A percentile compares a stretch with the other conserved stretches of the same genome.
These are phyloP conservation scores for Rhineura floridana DNA, from an alignment of 2,113 vertebrate species.

Conservation along the genomic window DNA sequence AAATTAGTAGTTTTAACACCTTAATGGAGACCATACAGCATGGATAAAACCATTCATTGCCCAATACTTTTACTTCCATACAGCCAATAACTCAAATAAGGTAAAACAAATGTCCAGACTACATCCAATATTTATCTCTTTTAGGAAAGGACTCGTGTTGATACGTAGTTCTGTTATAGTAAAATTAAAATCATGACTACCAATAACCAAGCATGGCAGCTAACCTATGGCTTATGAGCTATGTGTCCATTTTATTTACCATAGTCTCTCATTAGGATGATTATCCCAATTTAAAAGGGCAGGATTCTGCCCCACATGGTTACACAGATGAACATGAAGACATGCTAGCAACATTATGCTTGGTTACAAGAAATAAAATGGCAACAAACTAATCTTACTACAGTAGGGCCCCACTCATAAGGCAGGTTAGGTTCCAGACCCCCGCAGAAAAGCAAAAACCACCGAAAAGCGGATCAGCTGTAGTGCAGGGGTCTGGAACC, in stretches of 20 bases:
- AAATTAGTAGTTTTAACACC: neutral
- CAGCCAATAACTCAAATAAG: slow-evolving; percentile 50
- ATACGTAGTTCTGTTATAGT: neutral
- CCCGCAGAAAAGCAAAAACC: no score
- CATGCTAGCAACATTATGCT: neutral
- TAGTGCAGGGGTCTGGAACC: no score
- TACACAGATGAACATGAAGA: neutral
- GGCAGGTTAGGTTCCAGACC: no score
- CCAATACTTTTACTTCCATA: slow-evolving; percentile 47
- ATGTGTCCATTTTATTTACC: neutral
- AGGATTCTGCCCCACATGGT: no score
- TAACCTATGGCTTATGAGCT: neutral
- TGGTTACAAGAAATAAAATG: neutral
- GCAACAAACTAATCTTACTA: neutral
- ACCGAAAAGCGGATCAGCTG: no score
- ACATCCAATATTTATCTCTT: neutral
- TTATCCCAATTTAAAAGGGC: neutral
- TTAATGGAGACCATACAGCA: neutral
- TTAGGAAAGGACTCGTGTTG: neutral
- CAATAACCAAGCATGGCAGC: neutral
- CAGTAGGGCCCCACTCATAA: no score
- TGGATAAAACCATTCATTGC: slow-evolving; percentile 50
- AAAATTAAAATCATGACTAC: slow-evolving; percentile 53
- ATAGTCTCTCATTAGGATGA: neutral
- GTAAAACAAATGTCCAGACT: slow-evolving; percentile 49